phyloP scores from a whole-genome alignment of 35 echinoderm and acorn worm species.

The Anneissia japonica region DNA sequence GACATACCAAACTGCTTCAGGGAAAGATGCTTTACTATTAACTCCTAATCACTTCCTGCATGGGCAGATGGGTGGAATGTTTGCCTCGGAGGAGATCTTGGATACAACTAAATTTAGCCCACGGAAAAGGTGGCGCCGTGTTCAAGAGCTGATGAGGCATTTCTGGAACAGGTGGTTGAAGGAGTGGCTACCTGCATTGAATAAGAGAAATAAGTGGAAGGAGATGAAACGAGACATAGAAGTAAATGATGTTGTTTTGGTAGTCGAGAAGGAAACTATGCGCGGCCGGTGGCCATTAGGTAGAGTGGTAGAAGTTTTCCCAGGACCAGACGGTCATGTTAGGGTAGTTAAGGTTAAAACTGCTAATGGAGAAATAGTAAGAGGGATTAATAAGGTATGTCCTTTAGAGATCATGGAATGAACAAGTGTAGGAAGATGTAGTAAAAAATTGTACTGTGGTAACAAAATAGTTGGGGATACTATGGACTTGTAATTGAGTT shows the following conservation, averaged over 20 bases:
- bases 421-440: no score
- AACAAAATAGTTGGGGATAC: no score
- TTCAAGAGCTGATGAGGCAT: slow-evolving; percentile 6
- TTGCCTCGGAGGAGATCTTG: not conserved
- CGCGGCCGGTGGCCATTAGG: slow-evolving; percentile 19
- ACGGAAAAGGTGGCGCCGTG: slow-evolving; percentile 4
- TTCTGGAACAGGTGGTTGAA: slow-evolving; percentile 2
- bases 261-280: not conserved
- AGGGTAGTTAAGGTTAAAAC: slow-evolving; percentile 21
- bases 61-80: not conserved
- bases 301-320: slow-evolving; percentile 19
- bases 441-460: no score
- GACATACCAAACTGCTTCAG: not conserved
- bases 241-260: slow-evolving; percentile 24
- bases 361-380: slow-evolving; percentile 5
- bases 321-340: slow-evolving; percentile 19
- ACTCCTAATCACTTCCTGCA: slow-evolving; percentile 16
- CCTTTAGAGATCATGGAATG: slow-evolving; percentile 25
- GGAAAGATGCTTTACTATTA: not conserved
- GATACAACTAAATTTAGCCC: slow-evolving; percentile 3
- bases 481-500: no score
- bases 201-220: not conserved
- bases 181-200: slow-evolving; percentile 1
- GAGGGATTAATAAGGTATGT: slow-evolving; percentile 19
- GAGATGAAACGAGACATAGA: not conserved